Percentiles rank a stretch among this genome's conserved stretches.
Conservation (phyloP, 2,797 vertebrate genomes). For the Gallinago stenura region DNA sequence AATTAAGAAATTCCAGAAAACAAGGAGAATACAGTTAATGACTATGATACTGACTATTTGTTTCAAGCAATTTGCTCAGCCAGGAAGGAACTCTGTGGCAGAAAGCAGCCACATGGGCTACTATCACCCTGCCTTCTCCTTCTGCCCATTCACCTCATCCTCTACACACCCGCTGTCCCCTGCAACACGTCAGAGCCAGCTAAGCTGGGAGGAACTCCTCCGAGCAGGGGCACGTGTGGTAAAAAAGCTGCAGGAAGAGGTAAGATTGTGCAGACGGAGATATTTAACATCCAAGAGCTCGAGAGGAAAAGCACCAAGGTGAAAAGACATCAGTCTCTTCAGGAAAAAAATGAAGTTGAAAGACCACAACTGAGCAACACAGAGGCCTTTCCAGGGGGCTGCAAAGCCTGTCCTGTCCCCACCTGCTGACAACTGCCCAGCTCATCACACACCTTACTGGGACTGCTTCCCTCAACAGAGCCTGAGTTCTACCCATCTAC, state of each 20-base stretch:
- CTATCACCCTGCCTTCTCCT: background rate
- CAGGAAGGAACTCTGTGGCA: background rate
- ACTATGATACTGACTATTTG: background rate
- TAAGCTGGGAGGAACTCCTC: background rate
- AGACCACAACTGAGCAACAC: background rate
- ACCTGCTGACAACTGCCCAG: background rate
- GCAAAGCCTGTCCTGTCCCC: background rate
- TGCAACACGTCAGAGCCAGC: background rate
- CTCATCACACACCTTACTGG: background rate
- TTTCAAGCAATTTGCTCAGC: background rate
- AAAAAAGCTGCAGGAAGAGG: background rate
- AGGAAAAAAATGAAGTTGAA: background rate
- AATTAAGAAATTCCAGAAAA: background rate
- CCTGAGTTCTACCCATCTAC: background rate
- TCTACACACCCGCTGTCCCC: background rate
- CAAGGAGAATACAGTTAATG: background rate
- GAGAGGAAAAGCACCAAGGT: background rate
- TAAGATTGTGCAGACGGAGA: background rate
- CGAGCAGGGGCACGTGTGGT: fast-evolving
- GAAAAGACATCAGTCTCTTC: background rate
- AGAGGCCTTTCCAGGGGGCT: background rate
- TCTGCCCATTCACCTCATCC: background rate
- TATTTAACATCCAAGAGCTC: background rate
- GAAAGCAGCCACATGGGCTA: background rate
- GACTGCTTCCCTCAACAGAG: background rate